Evolutionary conservation across 2,888 invertebrate genomes (phyloP).

Genomic region (Hemistola chrysoprasaria): DNA sequence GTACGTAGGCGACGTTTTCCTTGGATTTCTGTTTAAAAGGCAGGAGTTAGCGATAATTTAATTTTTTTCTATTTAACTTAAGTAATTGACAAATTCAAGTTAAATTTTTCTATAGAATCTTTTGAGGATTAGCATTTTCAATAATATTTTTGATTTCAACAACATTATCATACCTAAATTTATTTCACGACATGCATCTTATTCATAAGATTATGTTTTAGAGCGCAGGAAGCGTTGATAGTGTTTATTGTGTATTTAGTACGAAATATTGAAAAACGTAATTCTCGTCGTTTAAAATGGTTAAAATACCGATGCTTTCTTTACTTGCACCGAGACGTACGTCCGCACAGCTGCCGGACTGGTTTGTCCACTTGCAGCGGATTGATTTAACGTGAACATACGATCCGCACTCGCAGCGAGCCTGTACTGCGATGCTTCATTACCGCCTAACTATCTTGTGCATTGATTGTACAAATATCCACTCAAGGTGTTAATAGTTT

Average conservation of each 20-base stretch:
- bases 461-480: slow-evolving; percentile 35
- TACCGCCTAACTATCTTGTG: slow-evolving; percentile 56
- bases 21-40: slow-evolving; percentile 19
- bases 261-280: slow-evolving; percentile 1
- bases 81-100: too few species aligned
- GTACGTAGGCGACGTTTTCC: slow-evolving; percentile 29
- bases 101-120: too few species aligned
- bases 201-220: too few species aligned
- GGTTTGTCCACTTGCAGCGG: slow-evolving; percentile 80
- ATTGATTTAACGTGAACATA: slow-evolving; percentile 78
- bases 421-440: slow-evolving; percentile 60
- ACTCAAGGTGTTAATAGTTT: slow-evolving; percentile 9
- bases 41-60: slow-evolving; percentile 20
- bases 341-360: slow-evolving; percentile 76
- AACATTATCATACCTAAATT: too few species aligned
- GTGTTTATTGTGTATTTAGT: too few species aligned
- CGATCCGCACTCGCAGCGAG: slow-evolving; percentile 61
- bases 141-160: too few species aligned
- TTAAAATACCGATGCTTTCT: slow-evolving; percentile 36
- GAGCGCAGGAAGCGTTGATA: too few species aligned
- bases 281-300: background rate
- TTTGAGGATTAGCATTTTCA: too few species aligned
- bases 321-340: slow-evolving; percentile 58
- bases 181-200: too few species aligned
- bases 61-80: too few species aligned